Evolutionary conservation across 2,113 vertebrate genomes (phyloP).

Genomic region (Callorhinus ursinus): DNA sequence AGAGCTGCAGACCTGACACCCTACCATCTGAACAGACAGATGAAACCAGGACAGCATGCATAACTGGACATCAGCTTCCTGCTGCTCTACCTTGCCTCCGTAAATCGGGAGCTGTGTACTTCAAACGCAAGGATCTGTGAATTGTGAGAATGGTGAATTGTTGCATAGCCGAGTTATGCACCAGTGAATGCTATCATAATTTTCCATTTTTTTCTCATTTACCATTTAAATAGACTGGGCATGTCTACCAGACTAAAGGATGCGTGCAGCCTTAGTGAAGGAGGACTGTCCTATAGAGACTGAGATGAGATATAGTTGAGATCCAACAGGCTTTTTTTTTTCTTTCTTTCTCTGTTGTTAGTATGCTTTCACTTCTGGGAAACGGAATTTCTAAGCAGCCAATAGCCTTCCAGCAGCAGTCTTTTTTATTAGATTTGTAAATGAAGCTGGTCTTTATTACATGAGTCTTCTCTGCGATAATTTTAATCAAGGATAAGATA

Average conservation of each 20-base stretch:
- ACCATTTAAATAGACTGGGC: not conserved
- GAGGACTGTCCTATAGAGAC: not conserved
- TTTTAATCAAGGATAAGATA: slow-evolving; percentile 10
- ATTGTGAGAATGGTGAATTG: not conserved
- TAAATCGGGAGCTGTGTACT: not conserved
- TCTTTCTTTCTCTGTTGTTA: not conserved
- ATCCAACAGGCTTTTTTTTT: not conserved
- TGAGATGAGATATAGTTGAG: not conserved
- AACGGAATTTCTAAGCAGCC: not conserved
- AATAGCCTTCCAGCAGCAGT: not conserved
- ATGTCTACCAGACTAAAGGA: not conserved
- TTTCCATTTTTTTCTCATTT: slow-evolving; percentile 30
- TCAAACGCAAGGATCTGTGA: not conserved
- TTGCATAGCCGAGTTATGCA: not conserved
- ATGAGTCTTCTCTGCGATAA: not conserved
- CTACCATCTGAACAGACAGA: not conserved
- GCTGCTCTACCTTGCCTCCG: fast-evolving
- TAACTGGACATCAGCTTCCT: not conserved
- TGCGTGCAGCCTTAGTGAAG: not conserved
- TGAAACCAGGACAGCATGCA: not conserved
- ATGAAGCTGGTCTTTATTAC: slow-evolving; percentile 8
- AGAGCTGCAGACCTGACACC: not conserved
- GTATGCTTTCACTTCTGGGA: not conserved
- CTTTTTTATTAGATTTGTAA: not conserved
- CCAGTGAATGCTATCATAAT: not conserved